Conservation (phyloP, 2,888 invertebrate genomes). For the Acronicta alni region DNA sequence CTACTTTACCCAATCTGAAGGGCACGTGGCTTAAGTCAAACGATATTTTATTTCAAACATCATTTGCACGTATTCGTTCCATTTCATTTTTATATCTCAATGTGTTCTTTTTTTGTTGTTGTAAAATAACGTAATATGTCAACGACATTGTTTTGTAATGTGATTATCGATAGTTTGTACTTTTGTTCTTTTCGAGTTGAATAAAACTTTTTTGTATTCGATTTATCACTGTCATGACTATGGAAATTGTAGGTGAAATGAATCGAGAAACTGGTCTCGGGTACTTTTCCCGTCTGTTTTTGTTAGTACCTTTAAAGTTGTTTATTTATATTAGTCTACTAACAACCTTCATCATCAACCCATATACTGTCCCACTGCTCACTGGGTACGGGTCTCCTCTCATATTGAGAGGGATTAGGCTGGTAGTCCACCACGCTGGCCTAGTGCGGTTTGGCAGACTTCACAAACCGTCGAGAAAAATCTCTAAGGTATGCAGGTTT, state of each 20-base stretch:
- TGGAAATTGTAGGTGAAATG: background rate
- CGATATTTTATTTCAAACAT: slow-evolving; percentile 71
- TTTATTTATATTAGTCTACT: too few species aligned
- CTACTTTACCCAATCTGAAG: slow-evolving; percentile 46
- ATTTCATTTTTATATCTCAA: slow-evolving; percentile 68
- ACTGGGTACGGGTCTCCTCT: too few species aligned
- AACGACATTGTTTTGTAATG: slow-evolving; percentile 1
- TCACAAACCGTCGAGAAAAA: too few species aligned
- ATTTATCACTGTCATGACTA: slow-evolving; percentile 39
- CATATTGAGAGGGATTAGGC: too few species aligned
- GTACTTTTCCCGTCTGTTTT: too few species aligned
- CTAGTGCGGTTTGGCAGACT: too few species aligned
- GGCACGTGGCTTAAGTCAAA: slow-evolving; percentile 65
- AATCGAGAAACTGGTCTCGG: too few species aligned
- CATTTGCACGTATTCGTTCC: slow-evolving; percentile 68
- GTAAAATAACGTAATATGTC: slow-evolving; percentile 8
- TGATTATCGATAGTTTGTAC: slow-evolving; percentile 2
- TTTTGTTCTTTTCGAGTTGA: slow-evolving; percentile 1
- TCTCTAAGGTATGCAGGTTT: too few species aligned
- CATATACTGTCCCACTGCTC: too few species aligned
- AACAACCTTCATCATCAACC: too few species aligned
- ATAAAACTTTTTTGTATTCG: background rate
- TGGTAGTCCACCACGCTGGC: too few species aligned
- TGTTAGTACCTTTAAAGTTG: too few species aligned
- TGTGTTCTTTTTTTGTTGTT: slow-evolving; percentile 28